Evolutionary conservation across 1,140 invertebrate genomes (phyloP).

Genomic region (Calliphora vicina): DNA sequence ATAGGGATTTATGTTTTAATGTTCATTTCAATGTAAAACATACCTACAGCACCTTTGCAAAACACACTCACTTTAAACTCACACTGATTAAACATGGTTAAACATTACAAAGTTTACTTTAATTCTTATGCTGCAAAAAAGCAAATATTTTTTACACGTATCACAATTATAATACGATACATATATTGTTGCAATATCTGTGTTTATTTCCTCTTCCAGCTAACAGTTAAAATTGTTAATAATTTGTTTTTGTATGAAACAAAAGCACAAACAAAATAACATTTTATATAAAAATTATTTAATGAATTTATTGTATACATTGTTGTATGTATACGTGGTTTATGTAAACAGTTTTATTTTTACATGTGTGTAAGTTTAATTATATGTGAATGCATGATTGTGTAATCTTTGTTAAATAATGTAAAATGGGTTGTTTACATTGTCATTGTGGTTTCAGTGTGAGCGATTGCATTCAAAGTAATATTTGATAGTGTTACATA

Average conservation of each 20-base stretch:
- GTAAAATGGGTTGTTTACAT: not conserved
- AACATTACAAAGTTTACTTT: not conserved
- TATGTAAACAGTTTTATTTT: not conserved
- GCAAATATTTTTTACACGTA: not conserved
- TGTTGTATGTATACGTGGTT: not conserved
- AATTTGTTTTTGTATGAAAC: too few relatives aligned
- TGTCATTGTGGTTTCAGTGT: conserved; percentile 5
- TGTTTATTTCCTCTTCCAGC: not conserved
- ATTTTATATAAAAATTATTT: not conserved
- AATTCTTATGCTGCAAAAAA: not conserved
- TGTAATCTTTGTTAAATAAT: not conserved
- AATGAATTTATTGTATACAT: conserved; percentile 5
- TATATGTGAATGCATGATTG: not conserved
- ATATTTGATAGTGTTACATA: too few relatives aligned
- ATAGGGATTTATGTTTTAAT: conserved; percentile 21
- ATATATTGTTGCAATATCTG: not conserved
- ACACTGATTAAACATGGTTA: not conserved
- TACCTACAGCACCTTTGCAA: not conserved
- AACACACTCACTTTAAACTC: not conserved
- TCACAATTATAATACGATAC: not conserved
- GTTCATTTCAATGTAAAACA: not conserved
- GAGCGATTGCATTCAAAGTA: not conserved
- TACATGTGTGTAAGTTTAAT: not conserved
- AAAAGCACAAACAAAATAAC: not conserved
- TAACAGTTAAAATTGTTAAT: not conserved